phyloP scores from a whole-genome alignment of 1,140 invertebrate species.

The Ceratoteleas bidentatus region DNA sequence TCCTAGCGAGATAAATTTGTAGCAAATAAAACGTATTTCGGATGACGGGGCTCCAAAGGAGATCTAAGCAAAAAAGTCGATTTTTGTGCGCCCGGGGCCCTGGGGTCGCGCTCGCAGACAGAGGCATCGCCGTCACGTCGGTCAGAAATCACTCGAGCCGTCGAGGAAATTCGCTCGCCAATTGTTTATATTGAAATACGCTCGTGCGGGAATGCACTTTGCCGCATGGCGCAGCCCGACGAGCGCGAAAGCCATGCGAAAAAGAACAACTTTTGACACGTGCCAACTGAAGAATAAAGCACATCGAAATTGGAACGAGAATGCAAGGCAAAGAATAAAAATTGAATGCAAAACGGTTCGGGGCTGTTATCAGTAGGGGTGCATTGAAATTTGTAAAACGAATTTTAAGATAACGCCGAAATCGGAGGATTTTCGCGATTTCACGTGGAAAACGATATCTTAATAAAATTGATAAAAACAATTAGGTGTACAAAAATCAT shows the following conservation, averaged over 20 bases:
- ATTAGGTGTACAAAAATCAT: too few relatives aligned
- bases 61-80: slow-evolving; percentile 31
- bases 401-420: too few relatives aligned
- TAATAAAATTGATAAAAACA: too few relatives aligned
- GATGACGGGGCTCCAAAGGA: slow-evolving; percentile 32
- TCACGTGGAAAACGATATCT: too few relatives aligned
- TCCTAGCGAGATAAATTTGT: slow-evolving; percentile 10
- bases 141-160: slow-evolving; percentile 75
- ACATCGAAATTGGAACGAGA: slow-evolving; percentile 57
- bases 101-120: slow-evolving; percentile 75
- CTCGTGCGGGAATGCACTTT: slow-evolving; percentile 73
- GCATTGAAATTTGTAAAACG: too few relatives aligned
- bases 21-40: slow-evolving; percentile 21
- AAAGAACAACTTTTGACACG: slow-evolving; percentile 55
- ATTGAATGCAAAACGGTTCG: slow-evolving; percentile 22
- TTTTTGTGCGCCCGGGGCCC: slow-evolving; percentile 43
- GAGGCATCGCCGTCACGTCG: slow-evolving; percentile 74
- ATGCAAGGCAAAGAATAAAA: slow-evolving; percentile 39
- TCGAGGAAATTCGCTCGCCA: slow-evolving; percentile 73
- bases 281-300: slow-evolving; percentile 57
- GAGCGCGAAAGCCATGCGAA: slow-evolving; percentile 49
- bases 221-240: slow-evolving; percentile 40
- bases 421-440: too few relatives aligned
- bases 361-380: too few relatives aligned
- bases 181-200: slow-evolving; percentile 77